Evolutionary conservation across 2,888 invertebrate genomes (phyloP), one percentile per base, ranked within the genome.

Genomic region (Nephrotoma appendiculata): DNA sequence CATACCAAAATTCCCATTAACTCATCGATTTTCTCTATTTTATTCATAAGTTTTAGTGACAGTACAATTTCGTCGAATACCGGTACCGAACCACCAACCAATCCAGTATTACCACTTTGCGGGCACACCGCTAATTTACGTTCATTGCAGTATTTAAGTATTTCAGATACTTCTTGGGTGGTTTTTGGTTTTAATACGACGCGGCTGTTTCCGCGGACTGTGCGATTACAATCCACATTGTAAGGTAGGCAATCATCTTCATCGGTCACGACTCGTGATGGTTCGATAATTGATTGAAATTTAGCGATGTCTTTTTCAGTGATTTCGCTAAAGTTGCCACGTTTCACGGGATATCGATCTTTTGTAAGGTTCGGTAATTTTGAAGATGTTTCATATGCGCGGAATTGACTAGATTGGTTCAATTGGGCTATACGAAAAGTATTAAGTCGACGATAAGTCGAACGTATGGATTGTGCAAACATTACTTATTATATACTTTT

Each of bases 11-110:
- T 94, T 87, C 97, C 98, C 90, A 98, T 95, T 87, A 95, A 92
- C 89, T 95, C 94, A 91, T 99, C 97, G 86, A 98, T 93, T 87
- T 93, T 94, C 86, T 97, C 94, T 87, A 99, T 94, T 89, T 95
- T 93, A 91, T 98, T 97, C 95, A 99, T 96, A 6, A 96, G 93
- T 85, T 94, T 93, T 88, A 96, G 95, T 45, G 96, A 98, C 4
- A 99, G 90, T 0, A 99, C 94, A 87, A 99, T 95, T 93, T 99
- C 99, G 92, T 99, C 99, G 92, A 97, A 98, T 6, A 99, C 97
- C 0, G 99, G 99, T 3, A 98, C 97, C 57, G 98, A 97, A 0
- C 99, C 99, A 4, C 98, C 99, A 0, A 99, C 99, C 11, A 99
- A 92, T 0, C 99, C 98, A 0, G 98, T 98, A 91, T 98, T 98